Evolutionary conservation across 2,113 vertebrate species (phyloP).

Genomic region (Poeciliopsis turrubarensis): DNA sequence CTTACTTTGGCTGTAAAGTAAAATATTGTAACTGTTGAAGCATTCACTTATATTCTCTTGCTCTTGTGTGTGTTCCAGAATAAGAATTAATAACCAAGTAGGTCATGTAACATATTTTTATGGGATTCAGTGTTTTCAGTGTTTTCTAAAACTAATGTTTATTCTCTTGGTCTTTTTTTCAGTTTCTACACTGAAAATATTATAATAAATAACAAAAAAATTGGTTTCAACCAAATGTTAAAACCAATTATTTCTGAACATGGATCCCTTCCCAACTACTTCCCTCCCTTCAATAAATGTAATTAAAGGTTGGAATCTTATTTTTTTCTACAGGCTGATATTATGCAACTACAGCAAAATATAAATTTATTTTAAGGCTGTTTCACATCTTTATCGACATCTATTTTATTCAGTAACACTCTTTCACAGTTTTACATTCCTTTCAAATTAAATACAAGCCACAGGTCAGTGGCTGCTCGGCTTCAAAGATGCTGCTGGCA

Average conservation of each 20-base stretch:
- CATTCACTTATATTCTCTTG: too few relatives aligned
- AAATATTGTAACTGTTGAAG: neutral
- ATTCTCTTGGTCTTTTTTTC: too few relatives aligned
- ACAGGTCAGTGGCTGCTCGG: too few relatives aligned
- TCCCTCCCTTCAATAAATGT: neutral
- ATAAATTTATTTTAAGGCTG: too few relatives aligned
- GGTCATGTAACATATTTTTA: neutral
- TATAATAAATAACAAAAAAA: too few relatives aligned
- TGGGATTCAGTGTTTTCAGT: neutral
- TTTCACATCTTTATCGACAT: neutral
- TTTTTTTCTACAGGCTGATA: neutral
- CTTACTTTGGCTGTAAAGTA: neutral
- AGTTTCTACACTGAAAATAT: too few relatives aligned
- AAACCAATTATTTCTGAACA: neutral
- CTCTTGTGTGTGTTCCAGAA: neutral
- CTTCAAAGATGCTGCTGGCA: slow-evolving; percentile 51
- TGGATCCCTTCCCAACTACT: too few relatives aligned
- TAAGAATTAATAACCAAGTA: neutral
- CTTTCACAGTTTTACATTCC: too few relatives aligned
- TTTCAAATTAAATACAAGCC: too few relatives aligned
- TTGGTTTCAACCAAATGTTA: too few relatives aligned
- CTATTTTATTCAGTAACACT: neutral
- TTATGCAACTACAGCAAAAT: neutral
- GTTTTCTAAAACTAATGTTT: too few relatives aligned
- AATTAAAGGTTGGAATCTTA: neutral